Evolutionary conservation across 2,888 invertebrate species (phyloP).

Genomic region (Lycophotia porphyrea): DNA sequence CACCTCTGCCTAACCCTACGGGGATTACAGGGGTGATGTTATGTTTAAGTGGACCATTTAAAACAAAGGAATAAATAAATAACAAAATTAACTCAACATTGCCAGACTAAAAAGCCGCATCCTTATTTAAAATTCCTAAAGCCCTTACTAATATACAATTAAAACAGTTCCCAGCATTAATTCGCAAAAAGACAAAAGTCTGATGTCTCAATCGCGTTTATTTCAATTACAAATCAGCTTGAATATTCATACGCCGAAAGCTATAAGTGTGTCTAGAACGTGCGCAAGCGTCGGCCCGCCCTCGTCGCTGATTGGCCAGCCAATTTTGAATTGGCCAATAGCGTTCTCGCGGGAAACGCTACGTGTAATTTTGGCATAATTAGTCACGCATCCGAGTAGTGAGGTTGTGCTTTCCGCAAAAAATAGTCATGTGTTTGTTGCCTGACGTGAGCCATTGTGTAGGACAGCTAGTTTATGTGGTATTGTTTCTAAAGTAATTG

Average conservation of each 20-base stretch:
- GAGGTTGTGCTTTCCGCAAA: slow-evolving; percentile 70
- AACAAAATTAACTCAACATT: slow-evolving; percentile 25
- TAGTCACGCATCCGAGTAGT: slow-evolving; percentile 86
- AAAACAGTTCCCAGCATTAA: slow-evolving; percentile 59
- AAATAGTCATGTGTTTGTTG: slow-evolving; percentile 54
- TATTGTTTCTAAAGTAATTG: slow-evolving; percentile 59
- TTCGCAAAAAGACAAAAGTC: slow-evolving; percentile 57
- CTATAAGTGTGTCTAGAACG: slow-evolving; percentile 74
- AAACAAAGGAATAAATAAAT: slow-evolving; percentile 36
- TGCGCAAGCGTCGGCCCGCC: slow-evolving; percentile 88
- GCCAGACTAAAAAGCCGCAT: slow-evolving; percentile 30
- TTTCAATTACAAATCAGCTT: slow-evolving; percentile 72
- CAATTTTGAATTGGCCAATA: slow-evolving; percentile 85
- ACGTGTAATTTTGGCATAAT: slow-evolving; percentile 89
- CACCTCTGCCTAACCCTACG: no score
- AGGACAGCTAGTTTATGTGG: slow-evolving; percentile 42
- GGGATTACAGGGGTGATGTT: no score
- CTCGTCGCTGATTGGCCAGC: slow-evolving; percentile 83
- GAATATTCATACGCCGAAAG: slow-evolving; percentile 83
- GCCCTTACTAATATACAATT: slow-evolving; percentile 48
- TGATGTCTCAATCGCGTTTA: slow-evolving; percentile 67
- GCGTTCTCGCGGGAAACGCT: slow-evolving; percentile 74
- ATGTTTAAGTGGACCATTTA: slow-evolving; percentile 1
- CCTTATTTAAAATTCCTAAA: slow-evolving; percentile 41
- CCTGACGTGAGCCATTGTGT: slow-evolving; percentile 67